These are phyloP conservation scores for Pangasianodon gigas DNA, from an alignment of 2,113 vertebrate genomes.

Conservation along the genomic window DNA sequence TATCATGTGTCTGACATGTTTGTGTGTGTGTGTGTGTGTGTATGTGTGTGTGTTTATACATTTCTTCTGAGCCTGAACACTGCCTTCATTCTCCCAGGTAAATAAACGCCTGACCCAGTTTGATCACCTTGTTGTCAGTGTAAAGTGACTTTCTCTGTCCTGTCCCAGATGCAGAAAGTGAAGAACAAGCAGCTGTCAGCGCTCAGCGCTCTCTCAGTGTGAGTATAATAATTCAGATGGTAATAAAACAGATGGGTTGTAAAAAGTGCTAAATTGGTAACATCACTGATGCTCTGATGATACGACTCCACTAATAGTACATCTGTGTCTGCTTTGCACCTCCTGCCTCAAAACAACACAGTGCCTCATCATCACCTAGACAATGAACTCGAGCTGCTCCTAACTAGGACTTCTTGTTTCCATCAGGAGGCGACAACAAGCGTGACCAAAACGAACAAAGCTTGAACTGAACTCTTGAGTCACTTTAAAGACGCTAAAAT, in stretches of 20 bases:
- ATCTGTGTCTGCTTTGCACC: not conserved
- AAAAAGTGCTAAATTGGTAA: constrained; percentile 12
- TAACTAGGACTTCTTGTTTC: not conserved
- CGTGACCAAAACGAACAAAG: constrained; percentile 14
- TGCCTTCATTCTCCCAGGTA: constrained; percentile 7
- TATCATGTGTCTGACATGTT: not conserved
- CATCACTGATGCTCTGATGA: not conserved
- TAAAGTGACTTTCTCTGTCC: constrained; percentile 24
- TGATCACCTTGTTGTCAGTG: constrained; percentile 4
- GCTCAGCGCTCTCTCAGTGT: not conserved
- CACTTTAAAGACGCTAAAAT: not conserved
- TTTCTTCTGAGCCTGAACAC: not conserved
- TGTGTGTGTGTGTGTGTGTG: not conserved
- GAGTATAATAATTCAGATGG: not conserved
- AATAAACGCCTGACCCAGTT: not conserved
- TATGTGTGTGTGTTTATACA: not conserved
- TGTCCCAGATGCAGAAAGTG: constrained; percentile 23
- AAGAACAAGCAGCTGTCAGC: constrained; percentile 23
- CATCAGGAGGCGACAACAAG: constrained; percentile 34
- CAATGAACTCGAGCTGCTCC: not conserved
- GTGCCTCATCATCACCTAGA: not conserved
- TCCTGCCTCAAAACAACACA: constrained; percentile 8
- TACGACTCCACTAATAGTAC: constrained; percentile 1
- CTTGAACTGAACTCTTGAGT: not conserved
- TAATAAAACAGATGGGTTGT: constrained; percentile 19